These are phyloP conservation scores for Oreocharis arfaki DNA, from an alignment of 2,113 vertebrate species.

Conservation along the genomic window DNA sequence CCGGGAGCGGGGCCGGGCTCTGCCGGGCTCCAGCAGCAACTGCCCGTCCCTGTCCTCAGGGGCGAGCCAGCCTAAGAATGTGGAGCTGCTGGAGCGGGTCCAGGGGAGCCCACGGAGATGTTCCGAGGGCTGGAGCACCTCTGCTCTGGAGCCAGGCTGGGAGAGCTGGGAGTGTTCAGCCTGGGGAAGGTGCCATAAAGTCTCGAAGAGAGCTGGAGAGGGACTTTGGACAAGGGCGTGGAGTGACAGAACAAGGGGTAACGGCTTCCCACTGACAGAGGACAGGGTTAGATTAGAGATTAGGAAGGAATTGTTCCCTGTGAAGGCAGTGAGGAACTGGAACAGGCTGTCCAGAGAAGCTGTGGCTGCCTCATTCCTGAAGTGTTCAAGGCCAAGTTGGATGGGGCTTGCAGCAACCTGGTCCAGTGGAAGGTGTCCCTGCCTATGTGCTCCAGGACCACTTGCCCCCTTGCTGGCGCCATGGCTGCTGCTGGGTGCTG, in stretches of 20 bases:
- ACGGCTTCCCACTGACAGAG: background rate
- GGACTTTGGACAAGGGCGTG: background rate
- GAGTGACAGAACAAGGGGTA: background rate
- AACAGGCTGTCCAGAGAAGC: background rate
- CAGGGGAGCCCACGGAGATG: background rate
- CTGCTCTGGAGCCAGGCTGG: background rate
- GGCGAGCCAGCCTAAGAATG: background rate
- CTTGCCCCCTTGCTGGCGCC: accelerated
- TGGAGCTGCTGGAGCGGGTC: background rate
- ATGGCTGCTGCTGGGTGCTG: background rate
- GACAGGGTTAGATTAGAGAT: background rate
- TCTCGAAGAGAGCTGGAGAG: background rate
- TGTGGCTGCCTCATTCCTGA: background rate
- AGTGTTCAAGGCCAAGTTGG: background rate
- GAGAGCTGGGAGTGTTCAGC: background rate
- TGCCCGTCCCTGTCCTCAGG: background rate
- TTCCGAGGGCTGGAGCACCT: background rate
- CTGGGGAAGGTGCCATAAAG: background rate
- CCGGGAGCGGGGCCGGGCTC: background rate
- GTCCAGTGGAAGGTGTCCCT: background rate
- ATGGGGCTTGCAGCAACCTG: background rate
- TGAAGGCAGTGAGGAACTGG: background rate
- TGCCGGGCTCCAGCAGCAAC: background rate
- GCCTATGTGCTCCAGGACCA: too few species aligned
- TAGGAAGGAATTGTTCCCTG: background rate